These are phyloP conservation scores for Thinocorus orbignyianus DNA, from an alignment of 2,113 vertebrate species.

Conservation along the genomic window DNA sequence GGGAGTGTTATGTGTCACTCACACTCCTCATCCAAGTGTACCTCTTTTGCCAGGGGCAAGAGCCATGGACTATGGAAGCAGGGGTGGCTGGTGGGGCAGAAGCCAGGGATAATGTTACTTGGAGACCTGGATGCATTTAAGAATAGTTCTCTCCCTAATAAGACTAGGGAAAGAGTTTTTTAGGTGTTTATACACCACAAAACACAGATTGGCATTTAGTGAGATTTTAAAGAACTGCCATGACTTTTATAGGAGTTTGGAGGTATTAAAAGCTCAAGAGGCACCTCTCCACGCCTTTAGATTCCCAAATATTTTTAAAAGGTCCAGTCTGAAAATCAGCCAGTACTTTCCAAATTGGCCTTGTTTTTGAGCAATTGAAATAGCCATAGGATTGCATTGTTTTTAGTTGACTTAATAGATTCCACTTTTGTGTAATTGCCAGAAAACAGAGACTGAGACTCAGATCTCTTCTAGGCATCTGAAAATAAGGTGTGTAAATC, in stretches of 20 bases:
- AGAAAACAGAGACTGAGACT: background rate
- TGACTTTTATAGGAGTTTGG: background rate
- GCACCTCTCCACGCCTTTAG: background rate
- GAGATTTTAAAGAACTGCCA: background rate
- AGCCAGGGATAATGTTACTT: background rate
- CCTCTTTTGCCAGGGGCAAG: background rate
- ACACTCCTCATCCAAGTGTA: background rate
- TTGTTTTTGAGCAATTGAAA: background rate
- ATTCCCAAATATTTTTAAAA: background rate
- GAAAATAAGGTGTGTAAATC: background rate
- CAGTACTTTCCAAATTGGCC: background rate
- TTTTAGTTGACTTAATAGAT: background rate
- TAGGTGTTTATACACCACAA: background rate
- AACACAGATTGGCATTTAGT: background rate
- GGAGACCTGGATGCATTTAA: background rate
- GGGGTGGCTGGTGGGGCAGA: background rate
- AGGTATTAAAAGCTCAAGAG: background rate
- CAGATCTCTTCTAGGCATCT: background rate
- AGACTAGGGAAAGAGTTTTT: background rate
- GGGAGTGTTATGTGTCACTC: background rate
- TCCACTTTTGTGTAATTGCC: background rate
- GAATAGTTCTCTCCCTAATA: background rate
- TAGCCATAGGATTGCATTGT: background rate
- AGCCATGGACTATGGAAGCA: background rate
- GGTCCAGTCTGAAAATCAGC: background rate